Conservation (phyloP, 23 tunicate genomes). For the Halocynthia roretzi region DNA sequence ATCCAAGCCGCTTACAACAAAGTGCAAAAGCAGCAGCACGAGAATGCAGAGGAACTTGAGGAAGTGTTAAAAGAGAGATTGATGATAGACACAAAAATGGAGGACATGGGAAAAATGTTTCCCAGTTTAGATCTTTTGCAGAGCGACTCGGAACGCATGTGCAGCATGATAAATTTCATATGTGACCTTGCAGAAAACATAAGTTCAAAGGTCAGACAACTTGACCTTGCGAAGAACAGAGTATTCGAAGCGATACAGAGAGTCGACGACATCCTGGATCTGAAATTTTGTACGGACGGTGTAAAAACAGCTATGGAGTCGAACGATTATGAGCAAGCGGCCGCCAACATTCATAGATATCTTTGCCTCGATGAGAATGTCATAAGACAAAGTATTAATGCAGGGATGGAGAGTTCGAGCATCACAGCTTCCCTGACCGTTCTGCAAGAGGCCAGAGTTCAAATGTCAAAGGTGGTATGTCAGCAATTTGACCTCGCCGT, state of each 20-base stretch:
- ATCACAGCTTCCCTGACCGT: constrained; percentile 82
- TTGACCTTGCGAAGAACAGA: constrained; percentile 83
- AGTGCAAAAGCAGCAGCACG: constrained; percentile 11
- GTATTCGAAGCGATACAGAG: constrained; percentile 94
- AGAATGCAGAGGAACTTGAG: constrained; percentile 19
- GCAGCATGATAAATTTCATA: constrained; percentile 55
- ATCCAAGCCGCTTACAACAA: constrained; percentile 45
- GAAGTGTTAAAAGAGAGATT: constrained; percentile 11
- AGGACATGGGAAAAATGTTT: constrained; percentile 10
- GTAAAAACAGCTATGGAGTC: constrained; percentile 88
- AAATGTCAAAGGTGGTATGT: constrained; percentile 68
- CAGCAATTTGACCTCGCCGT: constrained; percentile 87
- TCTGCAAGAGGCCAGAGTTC: constrained; percentile 63
- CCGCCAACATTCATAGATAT: constrained; percentile 90
- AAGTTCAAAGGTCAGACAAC: constrained; percentile 81
- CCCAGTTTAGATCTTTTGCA: constrained; percentile 60
- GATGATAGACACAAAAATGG: constrained; percentile 29
- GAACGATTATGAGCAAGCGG: constrained; percentile 93
- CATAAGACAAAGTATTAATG: constrained; percentile 71
- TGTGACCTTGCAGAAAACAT: constrained; percentile 79
- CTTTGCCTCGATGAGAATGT: constrained; percentile 94
- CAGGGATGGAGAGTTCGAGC: constrained; percentile 84
- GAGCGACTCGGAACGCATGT: constrained; percentile 42
- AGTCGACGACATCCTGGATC: constrained; percentile 89
- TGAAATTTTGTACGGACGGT: constrained; percentile 91